Conservation (phyloP, 2,888 invertebrate species). For the Axea sp. region DNA sequence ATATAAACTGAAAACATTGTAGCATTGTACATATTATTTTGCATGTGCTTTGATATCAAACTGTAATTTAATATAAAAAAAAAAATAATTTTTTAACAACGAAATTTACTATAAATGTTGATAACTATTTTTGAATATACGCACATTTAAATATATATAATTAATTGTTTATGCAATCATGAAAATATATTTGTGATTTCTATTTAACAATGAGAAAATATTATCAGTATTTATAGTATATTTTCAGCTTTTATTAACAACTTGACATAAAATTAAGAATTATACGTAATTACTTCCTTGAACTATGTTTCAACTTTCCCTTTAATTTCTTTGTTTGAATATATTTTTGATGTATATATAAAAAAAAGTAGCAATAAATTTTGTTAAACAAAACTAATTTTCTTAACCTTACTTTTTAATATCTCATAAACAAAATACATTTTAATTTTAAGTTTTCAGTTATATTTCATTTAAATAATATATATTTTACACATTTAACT, state of each 20-base stretch:
- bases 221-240: conserved; percentile 9
- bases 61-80: not conserved
- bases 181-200: too few relatives aligned
- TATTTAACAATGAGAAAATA: not conserved
- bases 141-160: not conserved
- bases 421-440: not conserved
- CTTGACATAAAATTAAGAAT: too few relatives aligned
- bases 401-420: too few relatives aligned
- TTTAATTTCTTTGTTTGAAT: not conserved
- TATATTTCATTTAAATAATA: too few relatives aligned
- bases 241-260: conserved; percentile 1
- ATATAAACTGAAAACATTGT: too few relatives aligned
- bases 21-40: too few relatives aligned
- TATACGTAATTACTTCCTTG: conserved; percentile 9
- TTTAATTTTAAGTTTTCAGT: too few relatives aligned
- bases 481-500: too few relatives aligned
- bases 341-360: conserved; percentile 15
- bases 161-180: too few relatives aligned
- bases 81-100: not conserved
- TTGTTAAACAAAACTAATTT: conserved; percentile 3
- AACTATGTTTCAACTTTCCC: conserved; percentile 4
- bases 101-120: not conserved
- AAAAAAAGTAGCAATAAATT: conserved; percentile 13
- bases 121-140: not conserved
- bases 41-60: not conserved